Base-by-base conservation (phyloP, 1,140 invertebrate genomes). In the Fopius arisanus region DNA sequence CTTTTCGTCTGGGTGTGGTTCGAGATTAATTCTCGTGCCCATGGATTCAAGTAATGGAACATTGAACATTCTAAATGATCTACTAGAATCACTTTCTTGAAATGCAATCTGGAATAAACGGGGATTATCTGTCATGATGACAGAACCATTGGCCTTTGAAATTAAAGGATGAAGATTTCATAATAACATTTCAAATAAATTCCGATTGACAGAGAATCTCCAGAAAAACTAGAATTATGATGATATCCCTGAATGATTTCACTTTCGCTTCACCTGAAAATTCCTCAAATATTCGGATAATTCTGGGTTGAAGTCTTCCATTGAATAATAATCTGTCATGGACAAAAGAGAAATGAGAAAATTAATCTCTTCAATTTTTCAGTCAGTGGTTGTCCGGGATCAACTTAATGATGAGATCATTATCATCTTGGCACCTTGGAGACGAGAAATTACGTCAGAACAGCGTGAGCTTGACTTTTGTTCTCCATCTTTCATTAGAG, bases 341-440 rank as follows among this genome's bases (percentile, higher is more conserved):
- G 1, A 7, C 33, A 10, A 10, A 7, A 37, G 33, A 10, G 12
- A 37, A 37, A 9, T 51, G 43, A 51, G 3, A 6, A 19, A n/a
- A 51, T n/a, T n/a, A n/a, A n/a, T 14, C 19, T 51, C 19, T 51
- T 51, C 19, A 2, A 19, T 51, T 51, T 51, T 37, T 10, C 12
- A 37, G 33, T 37, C 7, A 37, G 12, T 37, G 12, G 3, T 12
- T 37, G 12, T 37, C 33, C 33, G 9, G 12, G 7, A 37, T 37
- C 33, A 37, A 37, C 7, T 31, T 7, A 3, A 3, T 12, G 70
- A 72, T 72, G 70, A 72, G 40, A 65, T 72, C 70, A 72, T 26
- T 48, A 48, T 62, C 4, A 66, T 37, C n/a, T 72, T 43, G 37
- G 29, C 69, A 72, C 70, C 62, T 72, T 72, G 59, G 40, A 7